A percentile compares a stretch with the other conserved stretches of the same genome.
Evolutionary conservation across 1,140 invertebrate species (phyloP).

Genomic region (Protaetia brevitarsis): DNA sequence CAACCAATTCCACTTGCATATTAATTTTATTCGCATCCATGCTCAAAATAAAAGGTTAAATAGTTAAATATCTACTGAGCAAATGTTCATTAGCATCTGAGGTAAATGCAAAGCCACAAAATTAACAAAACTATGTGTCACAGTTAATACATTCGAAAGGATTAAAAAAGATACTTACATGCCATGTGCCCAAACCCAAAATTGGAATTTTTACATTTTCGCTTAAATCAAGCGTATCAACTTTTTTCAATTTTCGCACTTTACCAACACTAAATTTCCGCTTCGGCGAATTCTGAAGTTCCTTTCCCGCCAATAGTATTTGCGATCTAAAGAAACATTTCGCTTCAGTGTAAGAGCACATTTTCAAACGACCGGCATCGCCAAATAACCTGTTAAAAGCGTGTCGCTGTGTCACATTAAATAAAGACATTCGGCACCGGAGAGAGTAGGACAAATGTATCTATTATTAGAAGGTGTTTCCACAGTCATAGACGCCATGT

Average conservation of each 20-base stretch:
- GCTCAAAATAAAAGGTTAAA: too few relatives aligned
- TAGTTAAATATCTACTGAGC: too few relatives aligned
- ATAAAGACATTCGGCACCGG: not conserved
- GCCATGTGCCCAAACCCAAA: slow-evolving; percentile 20
- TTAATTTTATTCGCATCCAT: too few relatives aligned
- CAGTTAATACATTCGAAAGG: not conserved
- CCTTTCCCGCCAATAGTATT: not conserved
- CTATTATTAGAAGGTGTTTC: slow-evolving; percentile 9
- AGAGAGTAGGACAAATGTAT: not conserved
- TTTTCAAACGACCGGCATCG: not conserved
- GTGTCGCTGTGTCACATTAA: not conserved
- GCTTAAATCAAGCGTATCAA: not conserved
- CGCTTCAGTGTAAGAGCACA: slow-evolving; percentile 18
- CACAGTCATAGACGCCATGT: not conserved
- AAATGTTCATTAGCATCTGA: too few relatives aligned
- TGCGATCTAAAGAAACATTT: slow-evolving; percentile 19
- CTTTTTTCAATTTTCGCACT: not conserved
- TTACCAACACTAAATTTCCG: slow-evolving; percentile 2
- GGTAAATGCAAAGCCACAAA: not conserved
- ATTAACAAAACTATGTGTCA: not conserved
- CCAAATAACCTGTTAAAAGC: not conserved
- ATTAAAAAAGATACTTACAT: not conserved
- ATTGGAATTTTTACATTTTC: slow-evolving; percentile 4
- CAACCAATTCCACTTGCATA: too few relatives aligned
- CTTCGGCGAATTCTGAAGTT: not conserved